These are phyloP conservation scores for Apus apus DNA, from an alignment of 2,113 vertebrate genomes.

Conservation along the genomic window DNA sequence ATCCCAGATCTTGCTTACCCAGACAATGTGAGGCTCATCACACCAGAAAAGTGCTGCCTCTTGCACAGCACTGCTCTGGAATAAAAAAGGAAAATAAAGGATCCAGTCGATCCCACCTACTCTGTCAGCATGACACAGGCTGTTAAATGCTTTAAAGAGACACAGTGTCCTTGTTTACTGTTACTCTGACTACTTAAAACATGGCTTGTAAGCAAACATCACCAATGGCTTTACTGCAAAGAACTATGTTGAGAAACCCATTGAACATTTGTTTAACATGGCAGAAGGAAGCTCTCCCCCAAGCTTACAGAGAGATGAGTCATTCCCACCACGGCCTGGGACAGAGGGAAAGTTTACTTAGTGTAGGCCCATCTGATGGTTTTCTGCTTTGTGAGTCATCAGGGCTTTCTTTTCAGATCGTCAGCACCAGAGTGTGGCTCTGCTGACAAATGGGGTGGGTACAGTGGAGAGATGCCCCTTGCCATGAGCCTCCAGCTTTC, in stretches of 20 bases:
- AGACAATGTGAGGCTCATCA: not conserved
- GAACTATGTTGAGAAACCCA: not conserved
- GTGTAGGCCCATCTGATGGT: not conserved
- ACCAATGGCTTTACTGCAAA: not conserved
- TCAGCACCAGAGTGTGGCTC: not conserved
- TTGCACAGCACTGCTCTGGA: not conserved
- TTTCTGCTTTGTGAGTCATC: constrained; percentile 35
- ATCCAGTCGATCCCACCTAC: not conserved
- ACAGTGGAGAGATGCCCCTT: not conserved
- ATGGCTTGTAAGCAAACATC: not conserved
- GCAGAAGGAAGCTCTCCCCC: not conserved
- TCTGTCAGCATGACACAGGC: not conserved
- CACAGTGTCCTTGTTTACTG: not conserved
- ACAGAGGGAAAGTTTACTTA: constrained; percentile 23
- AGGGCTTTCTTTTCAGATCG: not conserved
- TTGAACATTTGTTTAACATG: constrained; percentile 8
- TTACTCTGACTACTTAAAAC: not conserved
- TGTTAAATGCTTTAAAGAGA: not conserved
- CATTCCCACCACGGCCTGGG: constrained; percentile 16
- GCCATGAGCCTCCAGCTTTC: not conserved
- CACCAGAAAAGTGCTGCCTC: not conserved
- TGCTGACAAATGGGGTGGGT: not conserved
- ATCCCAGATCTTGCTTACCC: not conserved
- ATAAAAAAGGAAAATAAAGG: not conserved
- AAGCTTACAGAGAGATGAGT: not conserved